phyloP scores from a whole-genome alignment of 2,888 invertebrate species.

The Crossocerus cetratus region DNA sequence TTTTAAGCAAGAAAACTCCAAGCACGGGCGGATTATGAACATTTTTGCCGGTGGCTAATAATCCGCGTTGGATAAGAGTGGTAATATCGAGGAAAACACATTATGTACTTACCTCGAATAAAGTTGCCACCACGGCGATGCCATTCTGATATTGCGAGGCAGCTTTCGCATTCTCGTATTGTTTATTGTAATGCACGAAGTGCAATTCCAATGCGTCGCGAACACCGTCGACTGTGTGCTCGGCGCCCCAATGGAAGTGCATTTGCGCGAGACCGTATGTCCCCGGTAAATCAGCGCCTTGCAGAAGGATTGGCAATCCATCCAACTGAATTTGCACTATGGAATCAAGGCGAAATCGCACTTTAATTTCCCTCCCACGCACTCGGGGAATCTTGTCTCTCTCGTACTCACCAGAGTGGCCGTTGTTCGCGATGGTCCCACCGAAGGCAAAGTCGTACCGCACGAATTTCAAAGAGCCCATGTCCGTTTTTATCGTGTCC shows the following conservation, averaged over 20 bases:
- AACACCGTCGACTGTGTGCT: conserved; percentile 85
- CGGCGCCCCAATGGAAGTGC: conserved; percentile 92
- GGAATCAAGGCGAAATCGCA: background rate
- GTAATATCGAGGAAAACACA: too few relatives aligned
- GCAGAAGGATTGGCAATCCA: conserved; percentile 64
- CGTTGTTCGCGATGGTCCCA: conserved; percentile 82
- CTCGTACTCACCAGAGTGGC: conserved; percentile 81
- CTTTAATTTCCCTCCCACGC: background rate
- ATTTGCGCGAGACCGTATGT: conserved; percentile 84
- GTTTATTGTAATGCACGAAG: conserved; percentile 82
- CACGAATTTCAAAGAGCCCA: conserved; percentile 78
- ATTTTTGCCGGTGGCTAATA: too few relatives aligned
- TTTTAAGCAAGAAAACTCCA: too few relatives aligned
- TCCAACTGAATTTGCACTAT: conserved; percentile 61
- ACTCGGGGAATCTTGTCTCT: background rate
- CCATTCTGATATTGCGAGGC: conserved; percentile 80
- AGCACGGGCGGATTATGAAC: too few relatives aligned
- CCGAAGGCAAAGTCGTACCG: conserved; percentile 79
- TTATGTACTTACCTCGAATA: conserved; percentile 79
- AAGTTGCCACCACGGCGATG: conserved; percentile 82
- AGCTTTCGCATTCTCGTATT: conserved; percentile 77
- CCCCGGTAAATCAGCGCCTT: conserved; percentile 81
- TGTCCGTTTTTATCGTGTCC: conserved; percentile 78
- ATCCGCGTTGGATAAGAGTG: too few relatives aligned
- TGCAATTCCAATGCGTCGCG: conserved; percentile 82